Evolutionary conservation across 2,113 vertebrate species (phyloP).

Genomic region (Melanocharis versteri): DNA sequence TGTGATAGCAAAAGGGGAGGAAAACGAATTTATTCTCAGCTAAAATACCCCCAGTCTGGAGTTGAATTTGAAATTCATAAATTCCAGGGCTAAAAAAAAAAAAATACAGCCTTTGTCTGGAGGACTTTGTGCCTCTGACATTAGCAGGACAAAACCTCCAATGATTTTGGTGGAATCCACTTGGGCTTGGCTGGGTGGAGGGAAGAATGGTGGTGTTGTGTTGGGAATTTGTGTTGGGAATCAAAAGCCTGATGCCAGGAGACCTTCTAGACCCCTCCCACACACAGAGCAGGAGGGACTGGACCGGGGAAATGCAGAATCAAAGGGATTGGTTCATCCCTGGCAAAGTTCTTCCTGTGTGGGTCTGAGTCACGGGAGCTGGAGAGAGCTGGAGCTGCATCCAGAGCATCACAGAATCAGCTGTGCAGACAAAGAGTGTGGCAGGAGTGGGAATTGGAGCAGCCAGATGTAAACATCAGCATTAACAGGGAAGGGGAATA

Average conservation of each 20-base stretch:
- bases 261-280: slow-evolving; percentile 9
- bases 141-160: slow-evolving; percentile 38
- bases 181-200: not conserved
- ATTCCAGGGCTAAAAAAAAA: not conserved
- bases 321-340: not conserved
- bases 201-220: slow-evolving; percentile 45
- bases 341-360: not conserved
- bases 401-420: not conserved
- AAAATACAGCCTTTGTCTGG: not conserved
- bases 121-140: not conserved
- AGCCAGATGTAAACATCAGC: not conserved
- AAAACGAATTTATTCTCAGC: not conserved
- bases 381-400: not conserved
- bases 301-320: not conserved
- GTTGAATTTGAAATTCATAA: not conserved
- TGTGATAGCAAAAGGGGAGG: not conserved
- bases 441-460: not conserved
- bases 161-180: not conserved
- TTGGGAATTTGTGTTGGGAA: not conserved
- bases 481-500: not conserved
- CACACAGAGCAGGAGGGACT: not conserved
- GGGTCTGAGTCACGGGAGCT: not conserved
- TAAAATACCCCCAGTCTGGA: not conserved
- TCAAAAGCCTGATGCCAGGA: not conserved
- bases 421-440: not conserved